phyloP scores from a whole-genome alignment of 2,797 vertebrate species.

The Fistularia commersonii region DNA sequence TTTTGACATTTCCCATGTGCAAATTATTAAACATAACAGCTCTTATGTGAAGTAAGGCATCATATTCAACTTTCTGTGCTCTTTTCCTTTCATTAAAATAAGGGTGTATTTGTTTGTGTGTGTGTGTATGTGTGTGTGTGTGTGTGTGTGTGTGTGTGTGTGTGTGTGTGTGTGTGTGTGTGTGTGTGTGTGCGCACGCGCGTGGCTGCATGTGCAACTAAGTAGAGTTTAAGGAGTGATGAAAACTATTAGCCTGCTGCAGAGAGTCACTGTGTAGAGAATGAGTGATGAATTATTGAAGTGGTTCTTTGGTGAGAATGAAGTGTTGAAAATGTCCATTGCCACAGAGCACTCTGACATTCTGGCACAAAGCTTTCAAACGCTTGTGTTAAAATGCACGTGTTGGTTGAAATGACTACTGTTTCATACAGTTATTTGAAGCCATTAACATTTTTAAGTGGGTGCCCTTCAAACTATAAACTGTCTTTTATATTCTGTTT shows the following conservation, averaged over 20 bases:
- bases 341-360: slow-evolving; percentile 52
- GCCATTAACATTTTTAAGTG: slow-evolving; percentile 28
- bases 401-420: slow-evolving; percentile 26
- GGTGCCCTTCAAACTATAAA: slow-evolving; percentile 4
- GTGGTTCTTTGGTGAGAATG: slow-evolving; percentile 76
- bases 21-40: no score
- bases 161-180: slow-evolving; percentile 12
- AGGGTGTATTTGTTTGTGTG: slow-evolving; percentile 1
- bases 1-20: no score
- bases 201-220: slow-evolving; percentile 27
- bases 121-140: slow-evolving; percentile 3
- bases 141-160: slow-evolving; percentile 4
- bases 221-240: slow-evolving; percentile 70
- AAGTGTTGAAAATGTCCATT: slow-evolving; percentile 74
- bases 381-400: slow-evolving; percentile 34
- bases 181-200: slow-evolving; percentile 18
- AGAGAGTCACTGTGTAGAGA: slow-evolving; percentile 58
- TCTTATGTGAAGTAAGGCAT: no score
- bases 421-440: slow-evolving; percentile 11
- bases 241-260: slow-evolving; percentile 74
- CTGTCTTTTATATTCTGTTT: slow-evolving; percentile 21
- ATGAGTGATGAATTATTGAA: slow-evolving; percentile 79
- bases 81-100: slow-evolving; percentile 7
- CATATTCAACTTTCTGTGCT: slow-evolving; percentile 22
- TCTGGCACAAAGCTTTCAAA: slow-evolving; percentile 36